Evolutionary conservation across 2,797 vertebrate species (phyloP), one percentile per base, ranked within the genome.

Genomic region (Peromyscus eremicus): DNA sequence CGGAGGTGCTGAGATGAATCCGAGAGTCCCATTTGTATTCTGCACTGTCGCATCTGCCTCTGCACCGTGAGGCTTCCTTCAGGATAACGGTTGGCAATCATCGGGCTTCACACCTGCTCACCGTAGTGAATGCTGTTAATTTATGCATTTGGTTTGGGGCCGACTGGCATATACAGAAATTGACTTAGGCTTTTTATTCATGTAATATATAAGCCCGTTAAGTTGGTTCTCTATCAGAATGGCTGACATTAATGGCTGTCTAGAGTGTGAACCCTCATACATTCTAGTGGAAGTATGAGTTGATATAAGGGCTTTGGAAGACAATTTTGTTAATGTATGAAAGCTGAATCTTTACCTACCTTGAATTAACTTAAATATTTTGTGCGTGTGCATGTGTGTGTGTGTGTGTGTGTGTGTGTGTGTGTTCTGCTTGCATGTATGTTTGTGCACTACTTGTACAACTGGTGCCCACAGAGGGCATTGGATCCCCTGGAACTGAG

Each of bases 101-200:
- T 57, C 68, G 83, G 73, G 55, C 43, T 5, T 70, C 70, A 62
- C 17, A 19, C 27, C 32, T 32, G 52, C 19, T 43, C 27, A 57
- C 29, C 80, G 0, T 76, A 73, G 85, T 89, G 87, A 89, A 89
- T 70, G 73, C 46, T 75, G 5, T 60, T 25, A 75, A 19, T 57
- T 68, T 95, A 29, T 91, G 40, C 79, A 82, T 7, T 52, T 93
- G 84, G 16, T 94, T 95, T 94, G 52, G 91, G 84, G 32, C 40
- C 66, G 10, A 57, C 52, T 96, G 95, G 27, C 77, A 86, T 83
- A 95, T 90, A 71, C 60, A 94, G 46, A 79, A 49, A 81, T 25
- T 75, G 70, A 88, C 40, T 77, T 89, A 90, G 84, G 55, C 5
- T 49, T 90, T 97, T 97, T 16, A 55, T 94, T 84, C 17, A 60